phyloP scores from a whole-genome alignment of 2,888 invertebrate genomes.

The Aleiodes alternator region DNA sequence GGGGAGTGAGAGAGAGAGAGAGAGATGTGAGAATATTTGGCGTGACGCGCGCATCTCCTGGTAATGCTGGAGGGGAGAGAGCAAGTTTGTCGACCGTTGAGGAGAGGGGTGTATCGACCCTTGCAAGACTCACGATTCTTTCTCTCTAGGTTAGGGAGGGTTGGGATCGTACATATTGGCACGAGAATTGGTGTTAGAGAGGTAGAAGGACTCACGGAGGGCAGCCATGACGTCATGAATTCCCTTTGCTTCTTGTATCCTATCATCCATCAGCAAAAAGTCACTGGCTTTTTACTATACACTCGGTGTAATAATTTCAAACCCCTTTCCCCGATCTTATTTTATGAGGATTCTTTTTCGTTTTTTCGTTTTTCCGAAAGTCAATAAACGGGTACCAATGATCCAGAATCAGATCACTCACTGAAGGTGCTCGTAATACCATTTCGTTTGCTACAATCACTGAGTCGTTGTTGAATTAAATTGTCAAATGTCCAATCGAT shows the following conservation, averaged over 20 bases:
- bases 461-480: neutral
- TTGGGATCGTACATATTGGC: slow-evolving; percentile 28
- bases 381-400: neutral
- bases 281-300: slow-evolving; percentile 8
- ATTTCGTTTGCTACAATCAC: slow-evolving; percentile 20
- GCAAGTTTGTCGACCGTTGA: slow-evolving; percentile 43
- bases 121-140: slow-evolving; percentile 68
- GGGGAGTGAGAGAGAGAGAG: neutral
- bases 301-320: slow-evolving; percentile 27
- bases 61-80: slow-evolving; percentile 45
- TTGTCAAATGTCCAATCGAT: slow-evolving; percentile 50
- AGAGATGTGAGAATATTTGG: slow-evolving; percentile 29
- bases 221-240: slow-evolving; percentile 53
- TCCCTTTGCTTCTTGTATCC: slow-evolving; percentile 31
- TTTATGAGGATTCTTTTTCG: neutral
- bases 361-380: neutral
- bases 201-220: slow-evolving; percentile 46
- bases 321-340: neutral
- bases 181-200: slow-evolving; percentile 45
- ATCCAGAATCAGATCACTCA: slow-evolving; percentile 3
- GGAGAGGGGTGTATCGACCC: slow-evolving; percentile 69
- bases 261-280: slow-evolving; percentile 14
- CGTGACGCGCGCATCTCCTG: slow-evolving; percentile 54
- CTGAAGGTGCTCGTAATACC: neutral
- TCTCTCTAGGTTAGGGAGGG: slow-evolving; percentile 54